Conservation (phyloP, 2,797 vertebrate species). For the Takifugu ocellatus region DNA sequence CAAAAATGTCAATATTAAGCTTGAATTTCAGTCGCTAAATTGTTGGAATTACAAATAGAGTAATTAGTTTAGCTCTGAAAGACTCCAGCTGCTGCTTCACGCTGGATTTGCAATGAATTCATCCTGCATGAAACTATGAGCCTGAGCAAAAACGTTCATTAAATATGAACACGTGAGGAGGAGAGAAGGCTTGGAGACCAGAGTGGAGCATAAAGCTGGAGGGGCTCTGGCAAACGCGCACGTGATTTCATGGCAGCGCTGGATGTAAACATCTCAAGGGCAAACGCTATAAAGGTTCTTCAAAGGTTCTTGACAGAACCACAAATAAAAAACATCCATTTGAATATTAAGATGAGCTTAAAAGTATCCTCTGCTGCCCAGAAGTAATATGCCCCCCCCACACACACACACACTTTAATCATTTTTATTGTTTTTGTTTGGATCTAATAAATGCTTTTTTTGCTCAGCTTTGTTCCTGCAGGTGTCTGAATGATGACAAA, state of each 20-base stretch:
- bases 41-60: too few relatives aligned
- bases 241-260: constrained; percentile 20
- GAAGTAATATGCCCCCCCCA: neutral
- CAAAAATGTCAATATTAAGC: too few relatives aligned
- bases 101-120: too few relatives aligned
- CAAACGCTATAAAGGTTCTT: constrained; percentile 45
- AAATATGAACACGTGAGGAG: neutral
- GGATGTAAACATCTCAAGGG: constrained; percentile 42
- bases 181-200: constrained; percentile 3
- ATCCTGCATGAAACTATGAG: too few relatives aligned
- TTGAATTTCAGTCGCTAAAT: too few relatives aligned
- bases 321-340: constrained; percentile 13
- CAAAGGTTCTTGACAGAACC: constrained; percentile 56
- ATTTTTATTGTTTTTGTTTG: constrained; percentile 30
- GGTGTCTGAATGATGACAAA: constrained; percentile 50
- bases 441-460: constrained; percentile 15
- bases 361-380: constrained; percentile 11
- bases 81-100: too few relatives aligned
- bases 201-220: neutral
- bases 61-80: too few relatives aligned
- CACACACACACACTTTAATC: constrained; percentile 16
- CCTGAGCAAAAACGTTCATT: too few relatives aligned
- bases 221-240: constrained; percentile 5
- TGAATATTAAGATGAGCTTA: constrained; percentile 3
- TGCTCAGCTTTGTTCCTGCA: constrained; percentile 41